These are phyloP conservation scores for Drosophila nasuta DNA, from an alignment of 1,140 invertebrate genomes.

Conservation along the genomic window DNA sequence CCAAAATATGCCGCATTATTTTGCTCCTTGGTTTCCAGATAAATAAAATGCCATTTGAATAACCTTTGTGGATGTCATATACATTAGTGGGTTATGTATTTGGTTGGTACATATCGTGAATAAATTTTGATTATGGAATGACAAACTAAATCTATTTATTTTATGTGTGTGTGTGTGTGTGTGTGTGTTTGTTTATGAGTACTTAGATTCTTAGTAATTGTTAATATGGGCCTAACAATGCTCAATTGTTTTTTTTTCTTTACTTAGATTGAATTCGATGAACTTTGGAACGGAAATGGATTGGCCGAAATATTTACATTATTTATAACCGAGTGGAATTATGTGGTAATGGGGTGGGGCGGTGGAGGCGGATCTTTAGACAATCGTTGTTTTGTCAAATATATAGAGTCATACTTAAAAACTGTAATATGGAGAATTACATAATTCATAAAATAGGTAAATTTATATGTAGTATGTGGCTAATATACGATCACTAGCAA, in stretches of 20 bases:
- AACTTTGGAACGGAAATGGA: constrained; percentile 7
- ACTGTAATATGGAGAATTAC: constrained; percentile 23
- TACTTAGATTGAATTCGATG: constrained; percentile 11
- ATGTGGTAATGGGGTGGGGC: constrained; percentile 1
- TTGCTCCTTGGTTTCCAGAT: neutral
- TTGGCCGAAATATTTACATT: constrained; percentile 71
- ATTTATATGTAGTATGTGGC: constrained; percentile 22
- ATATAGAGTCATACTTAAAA: constrained; percentile 17
- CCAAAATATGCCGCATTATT: neutral
- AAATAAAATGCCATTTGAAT: constrained; percentile 4
- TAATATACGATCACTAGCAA: constrained; percentile 51
- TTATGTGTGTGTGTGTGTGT: neutral
- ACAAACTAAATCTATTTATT: constrained; percentile 42
- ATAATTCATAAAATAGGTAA: constrained; percentile 33
- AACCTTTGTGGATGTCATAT: constrained; percentile 25
- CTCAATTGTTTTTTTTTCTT: neutral
- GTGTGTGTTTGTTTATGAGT: neutral
- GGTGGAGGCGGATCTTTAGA: constrained; percentile 15
- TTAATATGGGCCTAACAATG: constrained; percentile 23
- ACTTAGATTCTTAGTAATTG: constrained; percentile 1
- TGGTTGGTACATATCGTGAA: constrained; percentile 42
- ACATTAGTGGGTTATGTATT: constrained; percentile 53
- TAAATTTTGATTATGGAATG: constrained; percentile 51
- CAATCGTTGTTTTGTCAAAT: constrained; percentile 15
- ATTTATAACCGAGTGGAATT: constrained; percentile 32